Conservation (phyloP, 1,140 invertebrate species). For the Drosophila repleta region DNA sequence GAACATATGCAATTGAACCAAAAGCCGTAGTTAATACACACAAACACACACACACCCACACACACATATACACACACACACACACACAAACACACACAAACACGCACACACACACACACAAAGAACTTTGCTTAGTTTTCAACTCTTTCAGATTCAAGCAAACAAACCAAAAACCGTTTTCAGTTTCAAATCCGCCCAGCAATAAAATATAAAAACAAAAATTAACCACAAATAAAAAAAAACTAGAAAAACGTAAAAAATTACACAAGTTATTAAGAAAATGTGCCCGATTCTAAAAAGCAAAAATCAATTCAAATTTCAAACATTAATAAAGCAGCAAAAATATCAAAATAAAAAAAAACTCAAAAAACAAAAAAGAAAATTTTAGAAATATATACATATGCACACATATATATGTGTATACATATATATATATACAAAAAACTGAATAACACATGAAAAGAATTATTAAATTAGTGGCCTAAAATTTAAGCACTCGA, state of each 20-base stretch:
- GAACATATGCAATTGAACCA: slow-evolving; percentile 14
- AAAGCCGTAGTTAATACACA: slow-evolving; percentile 16
- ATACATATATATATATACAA: slow-evolving; percentile 43
- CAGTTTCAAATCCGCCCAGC: slow-evolving; percentile 62
- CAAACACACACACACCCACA: slow-evolving; percentile 7
- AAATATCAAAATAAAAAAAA: slow-evolving; percentile 58
- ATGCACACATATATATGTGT: slow-evolving; percentile 32
- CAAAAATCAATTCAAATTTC: slow-evolving; percentile 19
- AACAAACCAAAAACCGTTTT: slow-evolving; percentile 46
- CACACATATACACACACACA: too few species aligned
- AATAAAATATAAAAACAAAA: slow-evolving; percentile 20
- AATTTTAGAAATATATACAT: slow-evolving; percentile 39
- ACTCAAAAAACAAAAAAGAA: too few species aligned
- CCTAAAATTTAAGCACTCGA: slow-evolving; percentile 37
- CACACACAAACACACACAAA: slow-evolving; percentile 7
- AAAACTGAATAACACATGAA: slow-evolving; percentile 14
- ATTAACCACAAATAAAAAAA: slow-evolving; percentile 20
- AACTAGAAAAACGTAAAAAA: neutral
- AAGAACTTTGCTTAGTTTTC: slow-evolving; percentile 24
- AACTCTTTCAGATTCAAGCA: slow-evolving; percentile 16
- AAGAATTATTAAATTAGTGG: slow-evolving; percentile 38
- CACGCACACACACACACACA: too few species aligned
- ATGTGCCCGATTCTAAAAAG: slow-evolving; percentile 30
- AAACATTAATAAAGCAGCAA: slow-evolving; percentile 42
- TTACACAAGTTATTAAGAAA: slow-evolving; percentile 22